These are phyloP conservation scores for Heliconius aoede DNA, from an alignment of 2,888 invertebrate genomes.

Conservation along the genomic window DNA sequence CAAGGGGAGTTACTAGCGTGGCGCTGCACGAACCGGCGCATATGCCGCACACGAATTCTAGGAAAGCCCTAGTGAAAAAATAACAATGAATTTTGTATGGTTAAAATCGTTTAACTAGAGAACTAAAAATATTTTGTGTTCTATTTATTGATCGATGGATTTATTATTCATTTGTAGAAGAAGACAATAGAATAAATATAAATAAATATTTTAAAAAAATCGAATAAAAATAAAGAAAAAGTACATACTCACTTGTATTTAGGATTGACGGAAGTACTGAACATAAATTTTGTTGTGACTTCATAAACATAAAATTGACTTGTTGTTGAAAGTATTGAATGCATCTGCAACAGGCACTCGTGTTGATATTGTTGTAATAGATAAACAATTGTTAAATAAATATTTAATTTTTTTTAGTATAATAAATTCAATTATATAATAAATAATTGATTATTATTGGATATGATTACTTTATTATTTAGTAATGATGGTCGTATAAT, in stretches of 20 bases:
- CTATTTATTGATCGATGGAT: no score
- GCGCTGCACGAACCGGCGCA: slow-evolving; percentile 65
- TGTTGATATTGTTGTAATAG: neutral
- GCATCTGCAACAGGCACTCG: slow-evolving; percentile 57
- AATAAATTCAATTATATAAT: neutral
- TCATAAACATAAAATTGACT: slow-evolving; percentile 70
- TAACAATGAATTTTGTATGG: neutral
- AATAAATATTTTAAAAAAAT: no score
- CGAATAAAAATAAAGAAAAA: no score
- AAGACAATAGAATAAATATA: no score
- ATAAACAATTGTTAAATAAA: neutral
- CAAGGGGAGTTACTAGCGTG: slow-evolving; percentile 63
- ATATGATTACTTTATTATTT: no score
- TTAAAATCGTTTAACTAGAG: neutral
- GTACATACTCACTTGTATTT: slow-evolving; percentile 56
- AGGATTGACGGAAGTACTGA: slow-evolving; percentile 44
- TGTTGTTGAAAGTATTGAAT: slow-evolving; percentile 64
- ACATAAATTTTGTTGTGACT: slow-evolving; percentile 57
- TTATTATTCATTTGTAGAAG: no score
- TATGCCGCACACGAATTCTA: slow-evolving; percentile 62
- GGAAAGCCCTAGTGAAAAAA: slow-evolving; percentile 50
- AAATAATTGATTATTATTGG: neutral
- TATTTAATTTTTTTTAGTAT: neutral
- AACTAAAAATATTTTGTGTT: no score
- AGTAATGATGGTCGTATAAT: no score